A percentile compares a stretch with the other conserved stretches of the same genome.
phyloP scores from a whole-genome alignment of 2,888 invertebrate species.

The Aricia artaxerxes region DNA sequence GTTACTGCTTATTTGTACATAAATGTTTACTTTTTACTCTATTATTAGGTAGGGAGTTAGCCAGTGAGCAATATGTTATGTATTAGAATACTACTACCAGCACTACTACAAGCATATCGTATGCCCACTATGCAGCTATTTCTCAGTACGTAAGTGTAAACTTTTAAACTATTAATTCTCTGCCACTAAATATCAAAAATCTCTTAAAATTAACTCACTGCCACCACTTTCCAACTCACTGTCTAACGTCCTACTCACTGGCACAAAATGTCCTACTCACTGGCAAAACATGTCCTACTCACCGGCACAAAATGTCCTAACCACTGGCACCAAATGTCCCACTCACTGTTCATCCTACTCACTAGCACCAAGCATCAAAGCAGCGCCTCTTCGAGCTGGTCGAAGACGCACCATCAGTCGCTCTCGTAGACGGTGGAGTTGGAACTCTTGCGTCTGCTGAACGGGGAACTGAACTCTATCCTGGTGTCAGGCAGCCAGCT shows the following conservation, averaged over 20 bases:
- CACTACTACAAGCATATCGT: too few relatives aligned
- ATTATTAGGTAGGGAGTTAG: too few relatives aligned
- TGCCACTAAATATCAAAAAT: slow-evolving; percentile 32
- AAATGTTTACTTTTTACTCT: not conserved
- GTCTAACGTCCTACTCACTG: not conserved
- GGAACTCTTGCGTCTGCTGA: slow-evolving; percentile 69
- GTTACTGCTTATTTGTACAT: too few relatives aligned
- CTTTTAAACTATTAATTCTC: not conserved
- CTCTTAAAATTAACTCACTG: not conserved
- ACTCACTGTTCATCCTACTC: slow-evolving; percentile 39
- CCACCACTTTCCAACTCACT: not conserved
- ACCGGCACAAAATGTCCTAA: slow-evolving; percentile 40
- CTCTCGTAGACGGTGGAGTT: slow-evolving; percentile 76
- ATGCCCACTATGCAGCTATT: not conserved
- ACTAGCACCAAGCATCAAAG: slow-evolving; percentile 54
- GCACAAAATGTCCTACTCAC: slow-evolving; percentile 34
- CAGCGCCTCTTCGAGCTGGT: slow-evolving; percentile 71
- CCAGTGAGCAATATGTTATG: too few relatives aligned
- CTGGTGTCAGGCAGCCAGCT: slow-evolving; percentile 77
- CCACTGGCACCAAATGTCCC: slow-evolving; percentile 35
- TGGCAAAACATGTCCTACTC: slow-evolving; percentile 47
- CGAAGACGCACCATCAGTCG: slow-evolving; percentile 74
- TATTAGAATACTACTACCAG: too few relatives aligned
- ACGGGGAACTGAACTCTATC: slow-evolving; percentile 71
- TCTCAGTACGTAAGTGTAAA: not conserved